These are phyloP conservation scores for Drosophila aldrichi DNA, from an alignment of 2,888 invertebrate species.

Conservation along the genomic window DNA sequence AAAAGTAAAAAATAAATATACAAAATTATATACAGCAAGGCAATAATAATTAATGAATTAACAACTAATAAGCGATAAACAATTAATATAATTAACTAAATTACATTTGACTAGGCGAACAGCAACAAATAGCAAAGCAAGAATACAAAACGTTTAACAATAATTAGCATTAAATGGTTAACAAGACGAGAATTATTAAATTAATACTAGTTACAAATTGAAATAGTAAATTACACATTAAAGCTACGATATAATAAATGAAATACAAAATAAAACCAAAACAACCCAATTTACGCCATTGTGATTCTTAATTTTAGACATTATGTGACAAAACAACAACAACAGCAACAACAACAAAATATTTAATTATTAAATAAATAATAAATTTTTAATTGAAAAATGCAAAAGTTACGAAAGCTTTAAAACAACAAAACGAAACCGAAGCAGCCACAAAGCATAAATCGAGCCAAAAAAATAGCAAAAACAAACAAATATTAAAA, in stretches of 20 bases:
- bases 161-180: conserved; percentile 73
- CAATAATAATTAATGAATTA: conserved; percentile 67
- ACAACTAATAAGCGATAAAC: conserved; percentile 31
- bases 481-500: background rate
- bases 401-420: conserved; percentile 40
- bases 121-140: conserved; percentile 33
- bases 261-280: background rate
- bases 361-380: conserved; percentile 23
- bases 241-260: conserved; percentile 6
- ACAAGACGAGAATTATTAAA: conserved; percentile 35
- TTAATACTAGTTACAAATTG: conserved; percentile 21
- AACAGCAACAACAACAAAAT: background rate
- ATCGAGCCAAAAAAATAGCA: conserved; percentile 49
- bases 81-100: conserved; percentile 29
- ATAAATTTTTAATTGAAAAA: conserved; percentile 17
- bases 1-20: conserved; percentile 33
- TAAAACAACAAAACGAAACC: conserved; percentile 25
- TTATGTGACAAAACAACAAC: conserved; percentile 40
- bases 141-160: conserved; percentile 66
- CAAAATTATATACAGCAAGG: conserved; percentile 59
- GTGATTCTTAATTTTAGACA: conserved; percentile 85
- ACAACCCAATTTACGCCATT: conserved; percentile 77
- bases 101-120: conserved; percentile 37
- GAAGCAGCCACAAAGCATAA: conserved; percentile 32
- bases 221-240: conserved; percentile 28